phyloP scores from a whole-genome alignment of 2,113 vertebrate genomes.

The Echinops telfairi region DNA sequence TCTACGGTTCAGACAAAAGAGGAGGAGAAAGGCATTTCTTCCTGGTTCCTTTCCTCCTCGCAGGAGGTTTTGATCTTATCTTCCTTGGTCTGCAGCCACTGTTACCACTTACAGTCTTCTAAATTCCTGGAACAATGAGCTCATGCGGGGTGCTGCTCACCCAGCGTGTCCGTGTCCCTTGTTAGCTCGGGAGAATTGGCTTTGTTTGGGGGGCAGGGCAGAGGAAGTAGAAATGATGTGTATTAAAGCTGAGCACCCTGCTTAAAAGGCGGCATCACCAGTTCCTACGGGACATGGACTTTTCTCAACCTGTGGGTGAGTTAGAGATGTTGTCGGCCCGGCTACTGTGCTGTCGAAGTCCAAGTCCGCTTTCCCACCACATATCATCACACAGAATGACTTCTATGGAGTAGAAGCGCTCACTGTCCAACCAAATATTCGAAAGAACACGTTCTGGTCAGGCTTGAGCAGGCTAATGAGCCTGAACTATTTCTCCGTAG shows the following conservation, averaged over 20 bases:
- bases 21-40: not conserved
- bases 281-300: no score
- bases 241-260: constrained; percentile 45
- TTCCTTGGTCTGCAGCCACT: not conserved
- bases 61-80: not conserved
- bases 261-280: constrained; percentile 83
- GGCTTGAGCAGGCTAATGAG: constrained; percentile 76
- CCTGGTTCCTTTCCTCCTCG: not conserved
- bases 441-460: constrained; percentile 69
- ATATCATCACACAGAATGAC: constrained; percentile 74
- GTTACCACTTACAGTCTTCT: not conserved
- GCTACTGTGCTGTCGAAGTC: constrained; percentile 74
- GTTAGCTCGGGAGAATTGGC: not conserved
- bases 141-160: not conserved
- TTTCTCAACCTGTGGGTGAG: constrained; percentile 78
- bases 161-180: not conserved
- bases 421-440: constrained; percentile 79
- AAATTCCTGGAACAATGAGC: not conserved
- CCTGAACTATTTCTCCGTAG: constrained; percentile 76
- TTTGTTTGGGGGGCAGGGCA: not conserved
- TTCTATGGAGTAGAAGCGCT: constrained; percentile 78
- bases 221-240: no score
- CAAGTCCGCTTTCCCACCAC: constrained; percentile 74
- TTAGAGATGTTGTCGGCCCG: constrained; percentile 80
- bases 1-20: not conserved